Evolutionary conservation across 2,113 vertebrate species (phyloP), one percentile per base, ranked within the genome.

Genomic region (Actinemys pallida): DNA sequence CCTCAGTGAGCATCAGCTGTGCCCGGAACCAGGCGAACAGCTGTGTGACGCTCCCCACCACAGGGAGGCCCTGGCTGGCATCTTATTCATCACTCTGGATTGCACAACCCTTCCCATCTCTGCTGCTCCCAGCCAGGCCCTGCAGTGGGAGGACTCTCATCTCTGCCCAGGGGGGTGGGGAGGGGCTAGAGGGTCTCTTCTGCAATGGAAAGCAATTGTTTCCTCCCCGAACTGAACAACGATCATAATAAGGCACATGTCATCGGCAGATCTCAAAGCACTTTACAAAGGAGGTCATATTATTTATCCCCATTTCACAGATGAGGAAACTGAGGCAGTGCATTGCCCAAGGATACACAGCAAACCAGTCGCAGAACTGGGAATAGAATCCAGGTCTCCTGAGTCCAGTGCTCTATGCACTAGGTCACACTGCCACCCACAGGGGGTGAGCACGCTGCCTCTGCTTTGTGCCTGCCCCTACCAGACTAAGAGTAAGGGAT

Each of bases 391-490:
- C 19, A 16, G 17, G 19, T 69, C 35, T 69, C 35, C 17, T 20
- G 35, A n/a, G 35, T 39, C 65, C n/a, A 39, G 65, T 39, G 65
- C 65, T 72, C n/a, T 72, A n/a, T 10, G 29, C 16, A n/a, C 31
- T 69, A 39, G 19, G 19, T 10, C 35, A 72, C 79, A 78, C 86
- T 91, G 49, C n/a, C 52, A 31, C 57, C 22, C 27, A 52, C 16
- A 83, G 94, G 94, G 53, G 91, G 84, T 94, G 84, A 93, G 87
- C 85, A 82, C 65, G 54, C 88, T 89, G 49, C n/a, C 62, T 91
- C 76, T 90, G 75, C 25, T 87, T 91, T 89, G 31, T 50, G 27
- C 45, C 93, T 93, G 92, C 95, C 95, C 95, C 90, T 82, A 94
- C 94, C 96, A 69, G 31, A 19, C 62, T 72, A 72, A 72, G 65